phyloP scores from a whole-genome alignment of 1,140 invertebrate genomes.

The Myzus persicae region DNA sequence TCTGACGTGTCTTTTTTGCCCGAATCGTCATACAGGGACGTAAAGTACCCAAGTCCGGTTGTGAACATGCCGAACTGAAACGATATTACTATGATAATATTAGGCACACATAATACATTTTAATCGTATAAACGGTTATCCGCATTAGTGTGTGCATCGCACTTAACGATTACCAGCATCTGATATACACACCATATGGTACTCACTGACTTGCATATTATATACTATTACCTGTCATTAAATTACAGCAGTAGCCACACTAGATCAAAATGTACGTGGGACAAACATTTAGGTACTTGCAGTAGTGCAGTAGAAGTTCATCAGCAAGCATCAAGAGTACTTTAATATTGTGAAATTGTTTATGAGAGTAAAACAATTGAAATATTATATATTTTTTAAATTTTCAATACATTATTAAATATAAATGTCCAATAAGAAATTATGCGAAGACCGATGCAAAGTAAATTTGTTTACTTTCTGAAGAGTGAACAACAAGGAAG shows the following conservation, averaged over 20 bases:
- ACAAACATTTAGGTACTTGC: neutral
- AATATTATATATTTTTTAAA: neutral
- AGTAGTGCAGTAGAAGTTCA: no score
- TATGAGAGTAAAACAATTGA: neutral
- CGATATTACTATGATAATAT: conserved; percentile 30
- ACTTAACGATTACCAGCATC: neutral
- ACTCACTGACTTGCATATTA: no score
- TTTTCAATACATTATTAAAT: neutral
- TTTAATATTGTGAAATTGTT: neutral
- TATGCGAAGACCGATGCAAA: neutral
- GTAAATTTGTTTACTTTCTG: neutral
- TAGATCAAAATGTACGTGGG: neutral
- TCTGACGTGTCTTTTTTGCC: conserved; percentile 66
- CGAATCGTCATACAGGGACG: conserved; percentile 68
- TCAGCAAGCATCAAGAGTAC: neutral
- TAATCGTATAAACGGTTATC: neutral
- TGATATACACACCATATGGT: no score
- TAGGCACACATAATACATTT: neutral
- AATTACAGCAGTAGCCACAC: neutral
- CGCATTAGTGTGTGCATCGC: neutral
- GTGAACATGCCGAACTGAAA: conserved; percentile 81
- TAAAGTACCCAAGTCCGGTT: conserved; percentile 71
- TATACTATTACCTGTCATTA: neutral
- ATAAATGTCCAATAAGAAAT: neutral
- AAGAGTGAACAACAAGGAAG: neutral